Conservation (phyloP, 2,113 vertebrate genomes). For the Rhagologus leucostigma region DNA sequence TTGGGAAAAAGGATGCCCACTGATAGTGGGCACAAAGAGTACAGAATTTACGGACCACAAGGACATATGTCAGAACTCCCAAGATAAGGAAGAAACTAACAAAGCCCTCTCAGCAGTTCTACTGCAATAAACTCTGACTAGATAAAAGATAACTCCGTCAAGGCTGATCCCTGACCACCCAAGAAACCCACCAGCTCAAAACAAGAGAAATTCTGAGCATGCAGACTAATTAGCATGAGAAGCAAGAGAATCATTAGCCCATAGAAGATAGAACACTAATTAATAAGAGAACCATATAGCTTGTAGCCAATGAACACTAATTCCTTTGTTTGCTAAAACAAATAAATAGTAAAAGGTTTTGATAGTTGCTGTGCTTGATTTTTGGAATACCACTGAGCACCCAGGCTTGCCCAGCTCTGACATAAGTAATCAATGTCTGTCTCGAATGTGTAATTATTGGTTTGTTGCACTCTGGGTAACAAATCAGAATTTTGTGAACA, state of each 20-base stretch:
- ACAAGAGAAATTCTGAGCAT: not conserved
- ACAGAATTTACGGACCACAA: not conserved
- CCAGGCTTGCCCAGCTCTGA: not conserved
- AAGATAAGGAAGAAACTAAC: not conserved
- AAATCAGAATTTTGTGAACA: not conserved
- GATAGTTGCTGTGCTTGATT: not conserved
- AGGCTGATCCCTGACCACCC: rapidly evolving
- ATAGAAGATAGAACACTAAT: not conserved
- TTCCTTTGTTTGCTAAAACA: not conserved
- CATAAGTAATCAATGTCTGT: not conserved
- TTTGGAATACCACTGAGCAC: rapidly evolving
- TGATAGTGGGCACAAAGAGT: not conserved
- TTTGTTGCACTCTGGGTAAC: not conserved
- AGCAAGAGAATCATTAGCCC: not conserved
- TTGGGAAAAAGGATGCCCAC: not conserved
- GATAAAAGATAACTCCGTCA: not conserved
- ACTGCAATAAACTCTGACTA: not conserved
- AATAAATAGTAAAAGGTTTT: not conserved
- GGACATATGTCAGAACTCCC: not conserved
- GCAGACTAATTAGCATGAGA: not conserved
- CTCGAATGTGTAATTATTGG: rapidly evolving
- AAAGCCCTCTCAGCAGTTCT: not conserved
- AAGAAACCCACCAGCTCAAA: not conserved
- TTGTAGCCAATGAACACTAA: not conserved
- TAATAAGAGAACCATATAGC: not conserved